These are phyloP conservation scores for human DNA, from an alignment of 2,113 vertebrate species.

Conservation along the genomic window DNA sequence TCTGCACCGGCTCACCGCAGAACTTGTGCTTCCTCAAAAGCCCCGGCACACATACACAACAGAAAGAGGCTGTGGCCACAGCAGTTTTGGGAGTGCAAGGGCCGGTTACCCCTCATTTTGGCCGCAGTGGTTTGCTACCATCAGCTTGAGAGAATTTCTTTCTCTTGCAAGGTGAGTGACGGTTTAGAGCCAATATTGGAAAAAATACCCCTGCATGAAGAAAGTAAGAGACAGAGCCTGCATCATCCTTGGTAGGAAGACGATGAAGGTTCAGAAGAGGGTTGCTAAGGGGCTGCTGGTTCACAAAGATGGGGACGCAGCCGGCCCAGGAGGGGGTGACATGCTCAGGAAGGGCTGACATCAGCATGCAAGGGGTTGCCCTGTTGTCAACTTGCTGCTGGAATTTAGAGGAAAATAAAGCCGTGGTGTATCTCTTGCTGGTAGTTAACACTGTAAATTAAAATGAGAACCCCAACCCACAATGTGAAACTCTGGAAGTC, in stretches of 20 bases:
- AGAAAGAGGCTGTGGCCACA: background rate
- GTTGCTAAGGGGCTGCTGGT: background rate
- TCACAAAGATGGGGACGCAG: background rate
- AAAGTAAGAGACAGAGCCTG: background rate
- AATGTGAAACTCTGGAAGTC: background rate
- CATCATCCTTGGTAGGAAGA: background rate
- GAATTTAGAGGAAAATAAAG: background rate
- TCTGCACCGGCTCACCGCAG: no score
- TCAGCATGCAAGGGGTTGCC: background rate
- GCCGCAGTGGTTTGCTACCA: background rate
- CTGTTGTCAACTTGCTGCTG: background rate
- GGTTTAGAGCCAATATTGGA: background rate
- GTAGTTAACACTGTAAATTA: background rate
- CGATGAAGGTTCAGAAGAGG: background rate
- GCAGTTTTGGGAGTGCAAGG: background rate
- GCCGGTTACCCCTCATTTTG: background rate
- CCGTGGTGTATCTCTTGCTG: background rate
- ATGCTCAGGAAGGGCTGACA: background rate
- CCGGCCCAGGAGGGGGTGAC: background rate
- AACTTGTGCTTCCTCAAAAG: background rate
- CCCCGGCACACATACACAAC: background rate
- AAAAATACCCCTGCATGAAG: background rate
- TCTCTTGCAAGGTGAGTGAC: background rate
- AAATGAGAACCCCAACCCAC: slow-evolving; percentile 35
- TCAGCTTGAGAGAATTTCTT: background rate